These are phyloP conservation scores for Corella eumyota DNA, from an alignment of 23 tunicate genomes.

Conservation along the genomic window DNA sequence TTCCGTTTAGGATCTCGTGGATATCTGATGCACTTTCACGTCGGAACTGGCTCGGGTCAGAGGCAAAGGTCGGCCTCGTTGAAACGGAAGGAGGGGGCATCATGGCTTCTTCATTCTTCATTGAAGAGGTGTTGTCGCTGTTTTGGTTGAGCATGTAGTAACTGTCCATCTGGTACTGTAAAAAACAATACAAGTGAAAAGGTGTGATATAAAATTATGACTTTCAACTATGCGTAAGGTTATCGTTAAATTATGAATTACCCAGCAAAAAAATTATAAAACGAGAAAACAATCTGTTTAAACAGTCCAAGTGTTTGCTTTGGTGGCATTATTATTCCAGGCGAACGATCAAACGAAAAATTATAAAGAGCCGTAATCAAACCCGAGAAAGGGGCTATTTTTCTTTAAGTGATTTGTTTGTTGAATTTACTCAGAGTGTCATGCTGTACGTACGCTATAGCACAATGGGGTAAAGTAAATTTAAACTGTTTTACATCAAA, in stretches of 20 bases:
- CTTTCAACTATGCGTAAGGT: too few species aligned
- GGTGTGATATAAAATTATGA: too few species aligned
- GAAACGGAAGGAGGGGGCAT: conserved; percentile 51
- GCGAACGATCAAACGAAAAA: conserved; percentile 9
- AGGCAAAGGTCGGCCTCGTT: conserved; percentile 41
- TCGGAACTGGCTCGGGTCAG: conserved; percentile 58
- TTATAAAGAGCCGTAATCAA: too few species aligned
- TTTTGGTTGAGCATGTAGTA: conserved; percentile 29
- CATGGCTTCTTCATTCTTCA: conserved; percentile 15
- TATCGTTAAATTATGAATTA: too few species aligned
- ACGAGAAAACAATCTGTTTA: conserved; percentile 46
- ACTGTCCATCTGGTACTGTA: conserved; percentile 34
- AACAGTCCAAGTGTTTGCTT: conserved; percentile 14
- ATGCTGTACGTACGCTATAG: too few species aligned
- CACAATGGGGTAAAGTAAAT: too few species aligned
- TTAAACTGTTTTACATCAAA: too few species aligned
- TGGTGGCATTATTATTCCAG: conserved; percentile 20
- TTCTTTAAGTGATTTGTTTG: too few species aligned
- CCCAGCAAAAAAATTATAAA: too few species aligned
- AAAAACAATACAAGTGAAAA: too few species aligned
- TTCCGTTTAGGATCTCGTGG: conserved; percentile 52
- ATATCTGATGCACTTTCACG: conserved; percentile 89
- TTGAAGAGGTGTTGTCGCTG: not conserved
- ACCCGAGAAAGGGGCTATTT: too few species aligned
- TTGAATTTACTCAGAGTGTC: too few species aligned